phyloP scores from a whole-genome alignment of 2,888 invertebrate genomes.

The Alloscopus bannaensis region DNA sequence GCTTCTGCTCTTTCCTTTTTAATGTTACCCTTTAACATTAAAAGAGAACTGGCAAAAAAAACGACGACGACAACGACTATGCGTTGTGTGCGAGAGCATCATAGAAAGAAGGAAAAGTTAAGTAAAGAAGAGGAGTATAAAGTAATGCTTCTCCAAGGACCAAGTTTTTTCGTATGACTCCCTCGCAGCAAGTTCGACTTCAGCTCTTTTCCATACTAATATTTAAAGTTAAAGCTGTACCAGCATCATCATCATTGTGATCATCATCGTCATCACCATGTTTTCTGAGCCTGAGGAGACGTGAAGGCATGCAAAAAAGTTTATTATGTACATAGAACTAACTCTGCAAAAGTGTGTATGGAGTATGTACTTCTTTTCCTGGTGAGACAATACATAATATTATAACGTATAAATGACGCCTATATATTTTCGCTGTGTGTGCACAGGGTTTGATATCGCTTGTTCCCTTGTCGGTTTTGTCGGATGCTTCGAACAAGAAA shows the following conservation, averaged over 20 bases:
- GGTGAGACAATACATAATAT: too few relatives aligned
- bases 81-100: too few relatives aligned
- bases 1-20: constrained; percentile 38
- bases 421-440: constrained; percentile 10
- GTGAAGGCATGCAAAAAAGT: constrained; percentile 62
- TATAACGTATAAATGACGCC: too few relatives aligned
- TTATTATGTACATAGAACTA: too few relatives aligned
- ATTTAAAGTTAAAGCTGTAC: constrained; percentile 36
- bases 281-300: constrained; percentile 44
- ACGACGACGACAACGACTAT: too few relatives aligned
- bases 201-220: constrained; percentile 5
- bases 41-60: neutral
- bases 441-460: constrained; percentile 35
- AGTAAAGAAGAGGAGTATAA: constrained; percentile 37
- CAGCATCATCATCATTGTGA: constrained; percentile 24
- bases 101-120: too few relatives aligned
- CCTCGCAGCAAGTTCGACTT: constrained; percentile 39
- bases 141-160: constrained; percentile 59
- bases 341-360: too few relatives aligned
- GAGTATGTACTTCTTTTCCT: too few relatives aligned
- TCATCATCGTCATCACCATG: constrained; percentile 25
- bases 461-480: constrained; percentile 49
- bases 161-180: constrained; percentile 20
- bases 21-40: constrained; percentile 52
- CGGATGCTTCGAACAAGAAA: constrained; percentile 31